Conservation (phyloP, 1,140 invertebrate species). For the Drosophila rufa region DNA sequence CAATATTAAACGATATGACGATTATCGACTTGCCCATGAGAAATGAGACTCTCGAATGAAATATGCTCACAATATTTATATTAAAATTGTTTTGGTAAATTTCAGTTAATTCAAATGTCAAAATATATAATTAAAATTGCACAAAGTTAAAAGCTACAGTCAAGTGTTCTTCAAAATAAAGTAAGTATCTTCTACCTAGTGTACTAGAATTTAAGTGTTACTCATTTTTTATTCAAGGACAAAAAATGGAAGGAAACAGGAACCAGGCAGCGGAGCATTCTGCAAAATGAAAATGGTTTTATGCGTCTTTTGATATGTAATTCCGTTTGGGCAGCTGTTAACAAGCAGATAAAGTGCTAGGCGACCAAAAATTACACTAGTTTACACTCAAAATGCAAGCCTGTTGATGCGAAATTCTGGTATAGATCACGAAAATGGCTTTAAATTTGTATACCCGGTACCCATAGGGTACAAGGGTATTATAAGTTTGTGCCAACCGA, state of each 20-base stretch:
- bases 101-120: no score
- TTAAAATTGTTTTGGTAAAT: no score
- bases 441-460: no score
- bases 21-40: no score
- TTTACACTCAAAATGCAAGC: not conserved
- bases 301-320: constrained; percentile 82
- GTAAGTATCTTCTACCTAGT: constrained; percentile 7
- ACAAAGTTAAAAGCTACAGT: not conserved
- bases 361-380: constrained; percentile 47
- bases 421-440: no score
- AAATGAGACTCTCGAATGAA: not conserved
- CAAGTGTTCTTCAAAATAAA: not conserved
- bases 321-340: constrained; percentile 80
- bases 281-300: constrained; percentile 68
- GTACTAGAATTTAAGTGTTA: constrained; percentile 44
- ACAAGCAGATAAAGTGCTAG: constrained; percentile 75
- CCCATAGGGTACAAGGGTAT: no score
- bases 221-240: constrained; percentile 68
- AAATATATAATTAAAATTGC: not conserved
- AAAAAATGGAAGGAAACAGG: constrained; percentile 22
- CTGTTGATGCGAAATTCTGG: no score
- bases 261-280: constrained; percentile 31
- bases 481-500: no score
- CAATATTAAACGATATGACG: constrained; percentile 2
- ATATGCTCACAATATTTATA: not conserved